These are phyloP conservation scores for Tiliqua scincoides DNA, from an alignment of 2,113 vertebrate genomes.

Conservation along the genomic window DNA sequence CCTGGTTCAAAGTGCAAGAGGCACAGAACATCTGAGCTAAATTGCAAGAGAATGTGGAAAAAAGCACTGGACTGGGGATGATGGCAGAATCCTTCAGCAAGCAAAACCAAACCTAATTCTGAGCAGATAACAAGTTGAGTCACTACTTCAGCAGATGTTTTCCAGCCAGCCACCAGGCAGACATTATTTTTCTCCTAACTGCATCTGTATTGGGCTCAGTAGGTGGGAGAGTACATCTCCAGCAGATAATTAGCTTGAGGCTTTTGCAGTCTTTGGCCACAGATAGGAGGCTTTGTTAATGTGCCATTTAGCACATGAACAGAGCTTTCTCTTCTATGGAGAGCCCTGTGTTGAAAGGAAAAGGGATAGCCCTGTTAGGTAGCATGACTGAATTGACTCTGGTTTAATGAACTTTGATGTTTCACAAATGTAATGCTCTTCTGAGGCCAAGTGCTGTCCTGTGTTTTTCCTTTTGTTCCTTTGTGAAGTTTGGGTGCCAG, in stretches of 20 bases:
- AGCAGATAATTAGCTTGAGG: not conserved
- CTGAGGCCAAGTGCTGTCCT: not conserved
- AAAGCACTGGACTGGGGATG: not conserved
- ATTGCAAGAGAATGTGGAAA: not conserved
- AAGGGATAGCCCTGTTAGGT: not conserved
- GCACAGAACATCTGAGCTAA: not conserved
- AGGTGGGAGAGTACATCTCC: not conserved
- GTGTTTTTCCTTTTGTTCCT: not conserved
- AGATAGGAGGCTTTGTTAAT: not conserved
- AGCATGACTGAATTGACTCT: not conserved
- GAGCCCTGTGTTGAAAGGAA: not conserved
- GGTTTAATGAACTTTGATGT: too few species aligned
- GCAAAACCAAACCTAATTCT: not conserved
- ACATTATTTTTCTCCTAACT: not conserved
- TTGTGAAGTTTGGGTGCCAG: not conserved
- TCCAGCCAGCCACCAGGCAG: not conserved
- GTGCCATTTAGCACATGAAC: not conserved
- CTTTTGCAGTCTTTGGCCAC: not conserved
- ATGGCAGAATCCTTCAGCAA: not conserved
- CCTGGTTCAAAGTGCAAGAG: not conserved
- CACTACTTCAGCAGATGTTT: not conserved
- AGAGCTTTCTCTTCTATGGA: not conserved
- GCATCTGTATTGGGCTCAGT: not conserved
- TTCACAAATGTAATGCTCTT: not conserved
- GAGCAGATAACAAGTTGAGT: constrained; percentile 3